A percentile compares a stretch with the other conserved stretches of the same genome.
These are phyloP conservation scores for Podargus strigoides DNA, from an alignment of 2,797 vertebrate species.

Conservation along the genomic window DNA sequence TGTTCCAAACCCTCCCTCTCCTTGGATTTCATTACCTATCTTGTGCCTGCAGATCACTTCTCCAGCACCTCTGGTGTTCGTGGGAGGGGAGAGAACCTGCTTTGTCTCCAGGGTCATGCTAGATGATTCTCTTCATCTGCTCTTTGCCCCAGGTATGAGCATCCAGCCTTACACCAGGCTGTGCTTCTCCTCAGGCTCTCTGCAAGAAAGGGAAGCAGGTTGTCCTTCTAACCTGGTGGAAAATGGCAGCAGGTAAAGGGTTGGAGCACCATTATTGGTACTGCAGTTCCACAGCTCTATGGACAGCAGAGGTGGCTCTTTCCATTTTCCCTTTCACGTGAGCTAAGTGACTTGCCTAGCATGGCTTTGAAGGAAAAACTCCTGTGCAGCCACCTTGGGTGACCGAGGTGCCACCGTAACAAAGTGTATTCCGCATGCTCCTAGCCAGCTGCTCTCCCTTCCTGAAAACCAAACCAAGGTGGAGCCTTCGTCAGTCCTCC, in stretches of 20 bases:
- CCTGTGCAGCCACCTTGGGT: rapidly evolving
- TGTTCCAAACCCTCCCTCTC: not conserved
- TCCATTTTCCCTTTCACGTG: not conserved
- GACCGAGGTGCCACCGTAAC: not conserved
- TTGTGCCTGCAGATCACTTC: not conserved
- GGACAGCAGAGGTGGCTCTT: not conserved
- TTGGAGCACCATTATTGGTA: rapidly evolving
- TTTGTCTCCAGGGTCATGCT: not conserved
- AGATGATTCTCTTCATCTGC: not conserved
- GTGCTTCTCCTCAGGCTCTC: not conserved
- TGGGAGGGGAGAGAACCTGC: not conserved
- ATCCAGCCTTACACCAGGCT: not conserved
- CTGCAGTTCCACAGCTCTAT: rapidly evolving
- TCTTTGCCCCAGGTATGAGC: not conserved
- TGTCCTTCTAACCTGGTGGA: not conserved
- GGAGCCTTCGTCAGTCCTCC: too few species aligned
- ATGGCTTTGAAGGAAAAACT: not conserved
- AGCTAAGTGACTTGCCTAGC: not conserved
- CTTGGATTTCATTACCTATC: not conserved
- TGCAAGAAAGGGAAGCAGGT: not conserved
- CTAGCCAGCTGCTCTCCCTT: not conserved
- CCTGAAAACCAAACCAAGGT: too few species aligned
- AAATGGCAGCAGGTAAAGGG: not conserved
- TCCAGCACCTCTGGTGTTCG: not conserved
- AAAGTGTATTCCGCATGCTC: rapidly evolving